Base-by-base conservation (phyloP, 2,113 vertebrate genomes). In the Istiophorus platypterus region DNA sequence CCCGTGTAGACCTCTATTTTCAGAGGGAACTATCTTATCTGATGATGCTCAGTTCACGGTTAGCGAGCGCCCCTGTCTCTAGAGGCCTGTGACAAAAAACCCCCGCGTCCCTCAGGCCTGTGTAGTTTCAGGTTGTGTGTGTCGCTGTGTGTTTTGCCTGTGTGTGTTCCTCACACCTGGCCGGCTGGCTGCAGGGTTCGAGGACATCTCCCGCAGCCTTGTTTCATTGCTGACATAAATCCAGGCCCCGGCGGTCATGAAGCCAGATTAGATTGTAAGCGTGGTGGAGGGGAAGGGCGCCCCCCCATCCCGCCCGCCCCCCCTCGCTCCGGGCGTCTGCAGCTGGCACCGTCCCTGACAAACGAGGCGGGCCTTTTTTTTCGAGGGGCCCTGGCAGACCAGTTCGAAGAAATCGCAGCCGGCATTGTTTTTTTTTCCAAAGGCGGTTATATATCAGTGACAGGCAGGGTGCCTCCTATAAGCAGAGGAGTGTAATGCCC, bases 201-300 rank as follows among this genome's bases (percentile, higher is more conserved):
- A 74, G 89, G 66, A 85, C 84, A 7, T 39, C 22, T 76, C 73
- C 15, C 2, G 7, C 58, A 49, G 65, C 59, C 54, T 76, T 34
- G 71, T 80, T 88, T 90, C 79, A 85, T 27, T 75, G 64, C 61
- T 31, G 61, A 73, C 66, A 78, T 82, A 78, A 90, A 89, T 89
- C 76, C 61, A 0, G 52, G 27, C 11, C n/a, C 80, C 80, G 15
- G 80, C 39, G 57, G 64, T 83, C 79, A 68, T 41, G 39, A 66
- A 79, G 67, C 71, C 68, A 74, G 87, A 89, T 88, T 78, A 84
- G 78, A 84, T 64, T 49, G 70, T 24, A n/a, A 85, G 79, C 52
- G 11, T 37, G 26, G 71, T 10, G 27, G 49, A 52, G 76, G 45
- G 24, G 58, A n/a, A n/a, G 54, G 39, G 13, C 15, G 1, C 70